These are phyloP conservation scores for Sipha flava DNA, from an alignment of 1,140 invertebrate species.

Conservation along the genomic window DNA sequence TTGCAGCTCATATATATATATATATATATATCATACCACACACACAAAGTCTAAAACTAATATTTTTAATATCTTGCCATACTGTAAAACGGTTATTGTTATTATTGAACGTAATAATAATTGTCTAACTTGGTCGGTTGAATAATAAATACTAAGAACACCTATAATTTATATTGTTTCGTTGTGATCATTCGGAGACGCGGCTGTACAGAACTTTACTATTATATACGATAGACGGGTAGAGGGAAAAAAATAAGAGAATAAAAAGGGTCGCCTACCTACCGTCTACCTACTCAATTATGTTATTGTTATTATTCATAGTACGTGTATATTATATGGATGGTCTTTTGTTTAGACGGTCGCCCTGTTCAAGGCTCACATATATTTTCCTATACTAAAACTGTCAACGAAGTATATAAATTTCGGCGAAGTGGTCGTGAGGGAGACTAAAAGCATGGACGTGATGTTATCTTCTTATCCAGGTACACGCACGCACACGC, in stretches of 20 bases:
- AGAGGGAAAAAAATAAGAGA: background rate
- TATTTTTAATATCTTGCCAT: no score
- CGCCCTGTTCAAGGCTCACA: background rate
- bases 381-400: slow-evolving; percentile 4
- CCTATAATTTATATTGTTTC: no score
- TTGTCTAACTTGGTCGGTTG: no score
- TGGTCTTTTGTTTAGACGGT: background rate
- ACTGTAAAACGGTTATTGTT: no score
- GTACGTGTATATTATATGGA: background rate
- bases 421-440: slow-evolving; percentile 5
- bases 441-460: background rate
- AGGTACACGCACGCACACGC: background rate
- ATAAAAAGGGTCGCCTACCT: background rate
- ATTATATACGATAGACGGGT: background rate
- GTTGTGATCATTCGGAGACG: no score
- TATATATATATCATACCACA: no score
- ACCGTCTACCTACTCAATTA: background rate
- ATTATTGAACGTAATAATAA: no score
- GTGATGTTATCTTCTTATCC: slow-evolving; percentile 27
- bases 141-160: no score
- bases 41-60: no score
- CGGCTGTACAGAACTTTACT: no score
- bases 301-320: background rate
- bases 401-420: slow-evolving; percentile 13
- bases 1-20: no score